These are phyloP conservation scores for Dasypus novemcinctus DNA, from an alignment of 2,113 vertebrate species.

Conservation along the genomic window DNA sequence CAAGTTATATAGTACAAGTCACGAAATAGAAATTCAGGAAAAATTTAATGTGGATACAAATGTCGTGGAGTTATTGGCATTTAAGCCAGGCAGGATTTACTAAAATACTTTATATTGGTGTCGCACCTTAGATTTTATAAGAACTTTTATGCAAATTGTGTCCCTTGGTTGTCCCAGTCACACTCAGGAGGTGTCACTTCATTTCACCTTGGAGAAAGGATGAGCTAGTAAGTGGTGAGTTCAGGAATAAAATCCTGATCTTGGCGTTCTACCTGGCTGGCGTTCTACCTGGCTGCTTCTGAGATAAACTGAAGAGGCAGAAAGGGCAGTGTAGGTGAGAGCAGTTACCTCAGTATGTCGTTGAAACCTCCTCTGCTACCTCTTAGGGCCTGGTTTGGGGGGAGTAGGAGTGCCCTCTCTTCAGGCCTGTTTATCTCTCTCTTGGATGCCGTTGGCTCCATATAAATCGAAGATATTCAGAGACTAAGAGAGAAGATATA, in stretches of 20 bases:
- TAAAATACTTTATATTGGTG: no score
- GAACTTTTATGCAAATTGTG: background rate
- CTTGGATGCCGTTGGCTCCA: accelerated
- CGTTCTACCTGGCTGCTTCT: background rate
- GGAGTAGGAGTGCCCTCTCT: accelerated
- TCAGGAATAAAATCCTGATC: background rate
- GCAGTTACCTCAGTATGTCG: no score
- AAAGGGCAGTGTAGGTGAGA: background rate
- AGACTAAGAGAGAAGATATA: background rate
- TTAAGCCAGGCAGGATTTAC: background rate
- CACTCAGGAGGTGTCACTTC: background rate
- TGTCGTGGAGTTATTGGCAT: background rate
- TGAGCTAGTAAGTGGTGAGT: background rate
- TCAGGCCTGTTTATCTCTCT: background rate
- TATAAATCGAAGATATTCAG: background rate
- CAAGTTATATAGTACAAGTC: no score
- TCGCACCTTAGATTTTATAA: background rate
- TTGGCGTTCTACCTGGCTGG: background rate
- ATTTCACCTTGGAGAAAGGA: no score
- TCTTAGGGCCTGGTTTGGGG: background rate
- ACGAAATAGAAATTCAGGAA: no score
- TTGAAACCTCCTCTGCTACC: no score
- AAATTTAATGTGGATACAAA: no score
- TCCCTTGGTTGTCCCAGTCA: background rate
- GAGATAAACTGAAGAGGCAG: no score